Conservation (phyloP, 2,888 invertebrate species). For the Sisyra nigra region DNA sequence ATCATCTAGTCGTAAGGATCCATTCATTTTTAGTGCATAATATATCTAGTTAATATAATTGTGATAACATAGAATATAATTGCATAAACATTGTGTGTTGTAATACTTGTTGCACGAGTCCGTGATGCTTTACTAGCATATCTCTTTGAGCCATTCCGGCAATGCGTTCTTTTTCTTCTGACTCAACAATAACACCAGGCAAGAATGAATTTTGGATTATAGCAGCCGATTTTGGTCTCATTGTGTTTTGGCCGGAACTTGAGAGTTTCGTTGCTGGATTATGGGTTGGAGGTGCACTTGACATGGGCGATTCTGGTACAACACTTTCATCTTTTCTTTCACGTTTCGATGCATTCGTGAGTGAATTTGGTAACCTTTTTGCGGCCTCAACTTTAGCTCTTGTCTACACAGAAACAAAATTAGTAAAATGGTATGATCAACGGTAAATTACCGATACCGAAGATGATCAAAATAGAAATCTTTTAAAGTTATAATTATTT, state of each 20-base stretch:
- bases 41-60: slow-evolving; percentile 31
- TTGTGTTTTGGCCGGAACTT: neutral
- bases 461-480: too few relatives aligned
- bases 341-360: slow-evolving; percentile 12
- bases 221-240: slow-evolving; percentile 4
- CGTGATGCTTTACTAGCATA: slow-evolving; percentile 50
- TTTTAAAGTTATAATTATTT: too few relatives aligned
- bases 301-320: slow-evolving; percentile 12
- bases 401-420: neutral
- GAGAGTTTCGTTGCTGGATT: slow-evolving; percentile 8
- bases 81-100: too few relatives aligned
- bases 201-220: slow-evolving; percentile 34
- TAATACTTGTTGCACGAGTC: slow-evolving; percentile 50
- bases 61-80: too few relatives aligned
- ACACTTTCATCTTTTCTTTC: slow-evolving; percentile 11
- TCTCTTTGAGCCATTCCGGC: slow-evolving; percentile 48
- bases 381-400: slow-evolving; percentile 42
- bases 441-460: too few relatives aligned
- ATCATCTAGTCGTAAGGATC: slow-evolving; percentile 44
- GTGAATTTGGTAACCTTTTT: slow-evolving; percentile 26
- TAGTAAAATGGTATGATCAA: too few relatives aligned
- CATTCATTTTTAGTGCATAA: slow-evolving; percentile 49
- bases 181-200: slow-evolving; percentile 46
- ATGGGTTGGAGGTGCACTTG: slow-evolving; percentile 2
- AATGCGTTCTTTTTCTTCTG: slow-evolving; percentile 56